A percentile compares a stretch with the other conserved stretches of the same genome.
These are phyloP conservation scores for Eupithecia pulchellata DNA, from an alignment of 2,888 invertebrate genomes.

Conservation along the genomic window DNA sequence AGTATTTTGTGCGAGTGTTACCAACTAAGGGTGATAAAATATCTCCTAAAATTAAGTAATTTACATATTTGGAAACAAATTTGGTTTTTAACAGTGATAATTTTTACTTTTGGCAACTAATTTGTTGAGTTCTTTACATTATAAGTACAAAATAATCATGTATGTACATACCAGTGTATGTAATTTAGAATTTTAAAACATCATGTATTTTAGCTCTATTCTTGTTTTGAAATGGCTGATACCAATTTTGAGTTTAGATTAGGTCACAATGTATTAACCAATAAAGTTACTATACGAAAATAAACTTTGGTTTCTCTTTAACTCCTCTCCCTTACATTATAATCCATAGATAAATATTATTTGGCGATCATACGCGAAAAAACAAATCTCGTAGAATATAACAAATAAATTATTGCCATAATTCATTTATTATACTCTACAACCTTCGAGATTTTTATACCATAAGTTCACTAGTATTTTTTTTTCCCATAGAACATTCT, in stretches of 20 bases:
- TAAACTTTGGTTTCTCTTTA: not conserved
- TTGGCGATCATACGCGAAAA: no score
- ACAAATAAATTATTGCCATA: no score
- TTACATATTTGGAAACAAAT: constrained; percentile 18
- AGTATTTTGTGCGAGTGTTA: constrained; percentile 15
- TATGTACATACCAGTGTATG: constrained; percentile 58
- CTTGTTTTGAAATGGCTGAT: constrained; percentile 69
- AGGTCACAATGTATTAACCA: constrained; percentile 67
- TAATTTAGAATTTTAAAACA: constrained; percentile 40
- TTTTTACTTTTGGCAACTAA: constrained; percentile 27
- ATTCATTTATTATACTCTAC: no score
- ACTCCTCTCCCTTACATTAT: not conserved
- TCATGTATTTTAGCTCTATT: constrained; percentile 50
- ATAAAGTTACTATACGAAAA: constrained; percentile 44
- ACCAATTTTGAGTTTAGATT: constrained; percentile 75
- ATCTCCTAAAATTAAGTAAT: not conserved
- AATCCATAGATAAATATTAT: no score
- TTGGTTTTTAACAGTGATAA: constrained; percentile 8
- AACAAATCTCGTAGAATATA: no score
- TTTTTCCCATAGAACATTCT: no score
- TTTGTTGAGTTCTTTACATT: constrained; percentile 7
- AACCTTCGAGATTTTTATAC: no score
- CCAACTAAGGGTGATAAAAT: constrained; percentile 15
- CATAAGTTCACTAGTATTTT: no score
- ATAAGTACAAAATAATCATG: constrained; percentile 41